Evolutionary conservation across 2,797 vertebrate genomes (phyloP), one percentile per base, ranked within the genome.

Genomic region (Gymnothorax reevesii): DNA sequence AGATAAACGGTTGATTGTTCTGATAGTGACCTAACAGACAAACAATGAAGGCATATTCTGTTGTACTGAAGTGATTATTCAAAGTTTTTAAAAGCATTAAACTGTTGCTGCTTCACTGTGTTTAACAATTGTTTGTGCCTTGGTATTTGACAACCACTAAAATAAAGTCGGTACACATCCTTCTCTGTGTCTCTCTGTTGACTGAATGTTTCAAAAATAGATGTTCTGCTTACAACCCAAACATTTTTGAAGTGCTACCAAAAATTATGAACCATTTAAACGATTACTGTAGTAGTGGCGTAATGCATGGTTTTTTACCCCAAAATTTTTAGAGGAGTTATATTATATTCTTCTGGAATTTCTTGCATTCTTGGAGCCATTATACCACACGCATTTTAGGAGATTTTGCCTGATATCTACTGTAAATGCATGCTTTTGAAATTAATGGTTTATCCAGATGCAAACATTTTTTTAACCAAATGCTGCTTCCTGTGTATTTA

Each of bases 361-460:
- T 69, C 22, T 69, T n/a, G 25, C 64, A 69, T 69, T 7, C 7
- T 69, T 69, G 64, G 22, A 69, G 25, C 22, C 22, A n/a, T 66
- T 12, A 69, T 6, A 66, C 8, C 64, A 69, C 22, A 69, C 64
- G 25, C 9, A 54, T 87, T 92, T 92, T 91, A 82, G 89, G 12
- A 86, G 59, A 59, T 22, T 25, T 15, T 20, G 22, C 15, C 60
- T 64, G 22, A 64, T 64, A 20, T 62, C 20, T 20, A 42, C 33
- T 42, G 33, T 42, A 17, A 64, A 64, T 15, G 20, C 22, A 20
- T 64, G 60, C 60, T 20, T 64, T 42, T 42, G 33, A 42, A 42
- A 42, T 42, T 42, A 1, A 42, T 42, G 33, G 33, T 42, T 42
- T 42, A 42, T 42, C 33, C 33, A 42, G 1, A 42, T 42, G 33